Evolutionary conservation across 2,888 invertebrate genomes (phyloP), one percentile per base, ranked within the genome.

Genomic region (Xylota segnis): DNA sequence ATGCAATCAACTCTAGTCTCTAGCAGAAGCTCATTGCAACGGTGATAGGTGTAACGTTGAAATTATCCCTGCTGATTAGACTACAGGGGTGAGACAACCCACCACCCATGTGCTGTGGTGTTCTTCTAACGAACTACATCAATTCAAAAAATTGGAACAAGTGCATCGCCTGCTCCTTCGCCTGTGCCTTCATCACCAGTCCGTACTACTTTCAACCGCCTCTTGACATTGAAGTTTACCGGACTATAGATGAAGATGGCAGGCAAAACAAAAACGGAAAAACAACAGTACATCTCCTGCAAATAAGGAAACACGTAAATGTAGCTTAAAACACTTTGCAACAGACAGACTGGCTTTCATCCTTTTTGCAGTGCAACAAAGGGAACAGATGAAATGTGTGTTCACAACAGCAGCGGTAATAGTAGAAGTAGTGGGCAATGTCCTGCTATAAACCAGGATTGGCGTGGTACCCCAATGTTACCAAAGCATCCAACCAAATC

Each of bases 41-140:
- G 76, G 43, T 76, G 86, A 86, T 82, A 86, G 82, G 86, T 86
- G 82, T 86, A 76, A 74, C 76, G 71, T 86, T 63, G 58, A 63
- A 72, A 68, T 72, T 82, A 86, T 76, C 86, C 72, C 32, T 81
- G 76, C 68, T 72, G 81, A 72, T 81, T 72, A 81, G 71, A 76
- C 76, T 40, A 29, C 4, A 40, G 43, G 82, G 76, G 76, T 50
- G 18, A 47, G 45, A 10, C 32, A 34, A 40, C 52, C 40, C n/a
- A n/a, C 54, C 32, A 14, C 59, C 68, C 65, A 10, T 4, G 1
- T 23, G 58, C 27, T 56, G 68, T 56, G 68, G 37, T 82, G 50
- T 50, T 43, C n/a, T 74, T 63, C 32, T 61, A 65, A 84, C 65
- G 79, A 70, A 61, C 58, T 70, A 79, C 76, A 66, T 54, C 34